Evolutionary conservation across 2,797 vertebrate species (phyloP), one percentile per base, ranked within the genome.

Genomic region (Heliangelus exortis): DNA sequence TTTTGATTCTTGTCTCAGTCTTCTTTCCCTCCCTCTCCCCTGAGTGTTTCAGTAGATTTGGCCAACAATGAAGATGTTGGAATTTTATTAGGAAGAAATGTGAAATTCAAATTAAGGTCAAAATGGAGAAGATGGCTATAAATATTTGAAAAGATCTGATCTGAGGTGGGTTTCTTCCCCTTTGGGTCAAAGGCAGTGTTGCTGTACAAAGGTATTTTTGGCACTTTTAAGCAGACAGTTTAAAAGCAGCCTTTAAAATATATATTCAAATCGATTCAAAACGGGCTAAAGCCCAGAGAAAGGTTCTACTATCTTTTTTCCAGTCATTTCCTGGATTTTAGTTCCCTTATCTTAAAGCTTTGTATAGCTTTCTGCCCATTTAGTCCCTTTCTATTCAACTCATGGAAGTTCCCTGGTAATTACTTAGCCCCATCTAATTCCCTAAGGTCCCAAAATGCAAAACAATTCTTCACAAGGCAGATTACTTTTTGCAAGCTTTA

Each of bases 91-190:
- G 87, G 91, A 96, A 92, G 87, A 83, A 93, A 75, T 78, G 59
- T 95, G 93, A 95, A 94, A 96, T 97, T 97, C 77, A 97, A 95
- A 96, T 95, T 66, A 95, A 94, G 72, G 82, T 65, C 39, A 82
- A 79, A 93, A 84, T 92, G 78, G 83, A 96, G 96, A 96, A 83
- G 57, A 75, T 7, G 4, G 39, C 85, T 89, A 79, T 97, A 97
- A 95, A 93, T 95, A 96, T 90, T 96, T 95, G 84, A 96, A 90
- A 87, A 92, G 61, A 73, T 39, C 50, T 91, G 81, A 82, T n/a
- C 53, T 33, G 63, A 58, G 81, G 50, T n/a, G 73, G 20, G 28
- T 85, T 84, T 91, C 61, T 89, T 63, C 75, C 71, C 69, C 81
- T 94, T 91, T 94, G 61, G 77, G 92, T 80, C 76, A 92, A 95